A percentile compares a stretch with the other conserved stretches of the same genome.
These are phyloP conservation scores for Thunnus thynnus DNA, from an alignment of 2,113 vertebrate species.

Conservation along the genomic window DNA sequence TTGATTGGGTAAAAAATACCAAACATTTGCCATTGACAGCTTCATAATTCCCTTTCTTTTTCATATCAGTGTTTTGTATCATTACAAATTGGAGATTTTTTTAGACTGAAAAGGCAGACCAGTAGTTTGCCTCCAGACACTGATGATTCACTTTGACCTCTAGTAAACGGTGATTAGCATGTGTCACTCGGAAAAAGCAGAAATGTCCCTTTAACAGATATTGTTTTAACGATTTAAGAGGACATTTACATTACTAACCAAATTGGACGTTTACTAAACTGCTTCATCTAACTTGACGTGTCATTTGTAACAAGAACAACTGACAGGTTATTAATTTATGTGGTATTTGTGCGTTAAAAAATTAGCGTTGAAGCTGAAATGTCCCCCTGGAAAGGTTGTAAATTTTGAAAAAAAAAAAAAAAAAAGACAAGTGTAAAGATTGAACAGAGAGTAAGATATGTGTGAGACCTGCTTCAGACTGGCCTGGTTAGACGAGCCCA, in stretches of 20 bases:
- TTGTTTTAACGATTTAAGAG: too few relatives aligned
- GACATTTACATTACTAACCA: neutral
- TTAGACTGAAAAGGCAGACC: neutral
- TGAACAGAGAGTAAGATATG: neutral
- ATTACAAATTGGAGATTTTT: neutral
- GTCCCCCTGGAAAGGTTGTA: too few relatives aligned
- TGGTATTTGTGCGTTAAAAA: too few relatives aligned
- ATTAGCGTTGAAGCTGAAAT: too few relatives aligned
- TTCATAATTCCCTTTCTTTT: neutral
- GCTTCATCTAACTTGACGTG: conserved; percentile 1
- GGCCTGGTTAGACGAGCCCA: conserved; percentile 45
- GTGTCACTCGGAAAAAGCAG: neutral
- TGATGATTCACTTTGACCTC: conserved; percentile 51
- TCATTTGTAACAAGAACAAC: neutral
- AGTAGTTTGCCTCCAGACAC: neutral
- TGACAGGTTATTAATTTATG: too few relatives aligned
- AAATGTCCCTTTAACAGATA: too few relatives aligned
- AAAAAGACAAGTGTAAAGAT: neutral
- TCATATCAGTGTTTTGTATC: neutral
- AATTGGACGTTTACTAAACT: neutral
- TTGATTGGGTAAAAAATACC: too few relatives aligned
- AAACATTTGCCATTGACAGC: neutral
- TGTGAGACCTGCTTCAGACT: conserved; percentile 21
- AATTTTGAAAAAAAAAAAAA: neutral
- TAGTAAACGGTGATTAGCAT: conserved; percentile 29